Evolutionary conservation across 2,113 vertebrate genomes (phyloP).

Genomic region (Paracanthobrama guichenoti): DNA sequence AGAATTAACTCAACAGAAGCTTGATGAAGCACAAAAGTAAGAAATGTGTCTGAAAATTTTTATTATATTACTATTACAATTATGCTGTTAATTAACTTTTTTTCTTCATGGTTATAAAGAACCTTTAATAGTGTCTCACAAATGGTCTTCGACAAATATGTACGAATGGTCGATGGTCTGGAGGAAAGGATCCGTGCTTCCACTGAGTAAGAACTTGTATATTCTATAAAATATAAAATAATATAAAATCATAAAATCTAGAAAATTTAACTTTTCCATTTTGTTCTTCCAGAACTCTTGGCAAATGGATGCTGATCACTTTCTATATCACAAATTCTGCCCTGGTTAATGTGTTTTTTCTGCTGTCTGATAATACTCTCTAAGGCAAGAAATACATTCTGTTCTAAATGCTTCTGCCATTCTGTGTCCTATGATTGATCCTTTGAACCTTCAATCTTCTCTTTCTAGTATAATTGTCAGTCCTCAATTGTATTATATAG

Average conservation of each 20-base stretch:
- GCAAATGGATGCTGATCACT: background rate
- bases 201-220: background rate
- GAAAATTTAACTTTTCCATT: background rate
- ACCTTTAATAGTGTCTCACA: background rate
- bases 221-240: background rate
- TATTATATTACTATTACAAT: background rate
- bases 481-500: too few relatives aligned
- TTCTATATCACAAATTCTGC: background rate
- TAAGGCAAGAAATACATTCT: background rate
- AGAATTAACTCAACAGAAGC: background rate
- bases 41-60: background rate
- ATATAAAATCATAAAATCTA: background rate
- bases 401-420: background rate
- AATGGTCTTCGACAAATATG: constrained; percentile 14
- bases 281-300: constrained; percentile 13
- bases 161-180: background rate
- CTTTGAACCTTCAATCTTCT: background rate
- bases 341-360: background rate
- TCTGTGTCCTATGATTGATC: background rate
- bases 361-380: constrained; percentile 14
- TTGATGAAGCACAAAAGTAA: constrained; percentile 28
- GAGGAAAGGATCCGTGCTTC: constrained; percentile 7
- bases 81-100: background rate
- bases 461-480: background rate
- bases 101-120: background rate